Conservation (phyloP, 2,888 invertebrate species). For the Thera britannica region DNA sequence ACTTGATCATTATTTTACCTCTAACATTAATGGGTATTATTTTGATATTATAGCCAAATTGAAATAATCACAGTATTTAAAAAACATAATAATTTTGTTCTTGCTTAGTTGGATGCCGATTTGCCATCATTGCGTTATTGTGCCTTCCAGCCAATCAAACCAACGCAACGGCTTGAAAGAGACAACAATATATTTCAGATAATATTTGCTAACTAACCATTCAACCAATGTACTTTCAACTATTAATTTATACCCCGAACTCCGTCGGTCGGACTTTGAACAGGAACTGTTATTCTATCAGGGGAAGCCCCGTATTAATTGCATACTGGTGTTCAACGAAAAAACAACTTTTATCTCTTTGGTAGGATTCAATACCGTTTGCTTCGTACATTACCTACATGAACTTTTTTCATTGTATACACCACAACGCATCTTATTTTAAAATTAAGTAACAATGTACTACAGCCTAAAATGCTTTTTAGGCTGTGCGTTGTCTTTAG, state of each 20-base stretch:
- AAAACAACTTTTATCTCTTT: not conserved
- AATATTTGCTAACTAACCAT: slow-evolving; percentile 24
- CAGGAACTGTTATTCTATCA: slow-evolving; percentile 4
- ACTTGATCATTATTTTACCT: slow-evolving; percentile 12
- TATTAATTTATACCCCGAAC: slow-evolving; percentile 27
- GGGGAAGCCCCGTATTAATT: slow-evolving; percentile 3
- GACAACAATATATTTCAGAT: slow-evolving; percentile 25
- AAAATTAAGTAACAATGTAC: too few relatives aligned
- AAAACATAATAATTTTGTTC: too few relatives aligned
- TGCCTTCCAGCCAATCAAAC: too few relatives aligned
- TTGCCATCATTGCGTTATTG: too few relatives aligned
- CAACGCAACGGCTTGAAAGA: not conserved
- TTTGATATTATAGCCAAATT: not conserved
- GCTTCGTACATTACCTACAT: not conserved
- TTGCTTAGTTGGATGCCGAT: too few relatives aligned
- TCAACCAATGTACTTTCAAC: slow-evolving; percentile 25
- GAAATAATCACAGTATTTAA: not conserved
- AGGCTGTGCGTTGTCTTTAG: not conserved
- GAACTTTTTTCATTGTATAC: too few relatives aligned
- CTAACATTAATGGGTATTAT: slow-evolving; percentile 2
- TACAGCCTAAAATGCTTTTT: too few relatives aligned
- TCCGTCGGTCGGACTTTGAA: slow-evolving; percentile 4
- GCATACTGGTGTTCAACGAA: not conserved
- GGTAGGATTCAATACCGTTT: not conserved
- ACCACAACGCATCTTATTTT: too few relatives aligned